Conservation (phyloP, 2,113 vertebrate species). For the Esox niger region DNA sequence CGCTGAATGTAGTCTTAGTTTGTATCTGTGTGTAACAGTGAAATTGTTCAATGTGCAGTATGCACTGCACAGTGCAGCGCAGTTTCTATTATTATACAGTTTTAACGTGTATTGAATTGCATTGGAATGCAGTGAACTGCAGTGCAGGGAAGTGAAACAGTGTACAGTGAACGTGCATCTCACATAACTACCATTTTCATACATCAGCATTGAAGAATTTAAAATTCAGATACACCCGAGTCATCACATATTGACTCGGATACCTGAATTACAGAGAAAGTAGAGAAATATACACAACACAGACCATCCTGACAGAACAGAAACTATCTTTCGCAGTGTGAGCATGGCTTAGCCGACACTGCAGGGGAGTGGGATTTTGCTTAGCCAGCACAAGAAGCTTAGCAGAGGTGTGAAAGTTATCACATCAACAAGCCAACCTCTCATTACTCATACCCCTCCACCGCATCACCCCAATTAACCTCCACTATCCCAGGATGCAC, state of each 20-base stretch:
- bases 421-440: conserved; percentile 64
- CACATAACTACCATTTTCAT: conserved; percentile 59
- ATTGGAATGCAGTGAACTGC: conserved; percentile 39
- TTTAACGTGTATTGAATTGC: conserved; percentile 5
- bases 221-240: conserved; percentile 34
- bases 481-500: conserved; percentile 53
- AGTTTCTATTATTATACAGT: conserved; percentile 38
- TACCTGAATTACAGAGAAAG: conserved; percentile 31
- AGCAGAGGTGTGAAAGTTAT: conserved; percentile 50
- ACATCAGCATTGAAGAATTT: conserved; percentile 34
- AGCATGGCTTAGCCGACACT: conserved; percentile 23
- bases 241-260: conserved; percentile 31
- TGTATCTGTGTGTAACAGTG: conserved; percentile 43
- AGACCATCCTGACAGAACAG: conserved; percentile 14
- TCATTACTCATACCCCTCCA: conserved; percentile 61
- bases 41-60: conserved; percentile 41
- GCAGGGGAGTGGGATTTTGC: conserved; percentile 32
- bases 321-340: conserved; percentile 18
- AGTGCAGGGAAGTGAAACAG: conserved; percentile 37
- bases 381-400: conserved; percentile 40
- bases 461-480: conserved; percentile 65
- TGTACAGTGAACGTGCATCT: too few relatives aligned
- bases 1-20: conserved; percentile 24
- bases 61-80: conserved; percentile 13
- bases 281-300: conserved; percentile 22